Evolutionary conservation across 2,797 vertebrate species (phyloP), one percentile per base, ranked within the genome.

Genomic region (Allobates femoralis): DNA sequence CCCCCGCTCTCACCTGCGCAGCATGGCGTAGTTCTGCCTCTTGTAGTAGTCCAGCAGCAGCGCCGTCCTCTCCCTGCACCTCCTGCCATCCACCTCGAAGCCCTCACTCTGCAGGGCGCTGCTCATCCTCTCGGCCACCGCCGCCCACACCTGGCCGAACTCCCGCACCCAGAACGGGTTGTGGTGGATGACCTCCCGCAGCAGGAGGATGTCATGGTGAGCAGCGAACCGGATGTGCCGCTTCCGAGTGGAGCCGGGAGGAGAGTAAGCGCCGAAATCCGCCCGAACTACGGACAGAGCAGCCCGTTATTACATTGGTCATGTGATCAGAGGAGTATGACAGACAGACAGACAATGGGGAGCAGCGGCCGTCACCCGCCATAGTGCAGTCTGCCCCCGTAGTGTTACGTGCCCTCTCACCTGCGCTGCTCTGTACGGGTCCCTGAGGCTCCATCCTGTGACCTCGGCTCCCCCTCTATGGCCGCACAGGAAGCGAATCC

Each of bases 11-110:
- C 50, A 94, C 95, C 95, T 95, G 90, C 95, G 94, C 79, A 96
- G 90, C 79, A 94, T 95, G 86, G 93, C 88, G 1, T 94, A 96
- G 92, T 95, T 94, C 89, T 95, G 94, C 73, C 95, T 94, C 90
- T 95, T 95, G 90, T 96, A 96, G 91, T 96, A 96, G 90, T 96
- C 95, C 0, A 96, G 90, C 80, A 96, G 91, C 85, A 96, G 90
- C 93, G 95, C 94, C 81, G 95, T 96, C 87, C 95, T 94, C 90
- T 96, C 95, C 7, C 95, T 89, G 50, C 95, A 96, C 71, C 95
- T 90, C 76, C 95, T 90, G 66, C 94, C 94, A 18, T 95, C 95
- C 92, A 96, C 95, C 90, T 96, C 94, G 85, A 96, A 96, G 89
- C 90, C 94, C 90, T 96, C 95, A 16, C 95, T 93, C 79, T 94